These are phyloP conservation scores for Eptesicus fuscus DNA, from an alignment of 2,113 vertebrate species.

Conservation along the genomic window DNA sequence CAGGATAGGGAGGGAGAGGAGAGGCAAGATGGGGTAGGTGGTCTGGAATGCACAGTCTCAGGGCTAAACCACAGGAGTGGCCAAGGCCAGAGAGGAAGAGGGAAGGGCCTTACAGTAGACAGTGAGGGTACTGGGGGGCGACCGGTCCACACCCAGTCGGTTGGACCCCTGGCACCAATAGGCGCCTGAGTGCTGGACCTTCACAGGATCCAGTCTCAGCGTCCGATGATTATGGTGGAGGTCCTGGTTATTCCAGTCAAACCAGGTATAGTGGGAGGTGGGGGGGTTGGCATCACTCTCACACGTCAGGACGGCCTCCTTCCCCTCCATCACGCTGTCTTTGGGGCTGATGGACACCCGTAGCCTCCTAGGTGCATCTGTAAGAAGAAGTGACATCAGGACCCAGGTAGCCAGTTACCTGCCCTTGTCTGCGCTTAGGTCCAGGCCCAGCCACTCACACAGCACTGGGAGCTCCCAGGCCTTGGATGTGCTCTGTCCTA, in stretches of 20 bases:
- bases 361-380: slow-evolving; percentile 61
- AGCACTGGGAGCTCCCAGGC: not conserved
- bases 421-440: not conserved
- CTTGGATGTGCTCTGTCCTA: not conserved
- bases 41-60: not conserved
- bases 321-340: slow-evolving; percentile 42
- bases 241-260: slow-evolving; percentile 43
- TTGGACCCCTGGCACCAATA: slow-evolving; percentile 81
- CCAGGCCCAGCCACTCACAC: slow-evolving; percentile 41
- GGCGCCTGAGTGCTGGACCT: slow-evolving; percentile 85
- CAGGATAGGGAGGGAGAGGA: not conserved
- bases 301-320: not conserved
- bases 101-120: slow-evolving; percentile 44
- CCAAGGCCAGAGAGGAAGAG: not conserved
- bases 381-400: not conserved
- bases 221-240: not conserved
- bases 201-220: slow-evolving; percentile 82
- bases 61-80: not conserved
- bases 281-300: slow-evolving; percentile 62
- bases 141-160: not conserved
- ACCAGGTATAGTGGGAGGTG: slow-evolving; percentile 19
- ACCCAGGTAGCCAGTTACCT: not conserved
- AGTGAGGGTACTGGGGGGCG: not conserved
- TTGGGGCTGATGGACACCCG: slow-evolving; percentile 33
- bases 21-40: too few relatives aligned